These are phyloP conservation scores for Dreissena rostriformis DNA, from an alignment of 1,140 invertebrate genomes.

Conservation along the genomic window DNA sequence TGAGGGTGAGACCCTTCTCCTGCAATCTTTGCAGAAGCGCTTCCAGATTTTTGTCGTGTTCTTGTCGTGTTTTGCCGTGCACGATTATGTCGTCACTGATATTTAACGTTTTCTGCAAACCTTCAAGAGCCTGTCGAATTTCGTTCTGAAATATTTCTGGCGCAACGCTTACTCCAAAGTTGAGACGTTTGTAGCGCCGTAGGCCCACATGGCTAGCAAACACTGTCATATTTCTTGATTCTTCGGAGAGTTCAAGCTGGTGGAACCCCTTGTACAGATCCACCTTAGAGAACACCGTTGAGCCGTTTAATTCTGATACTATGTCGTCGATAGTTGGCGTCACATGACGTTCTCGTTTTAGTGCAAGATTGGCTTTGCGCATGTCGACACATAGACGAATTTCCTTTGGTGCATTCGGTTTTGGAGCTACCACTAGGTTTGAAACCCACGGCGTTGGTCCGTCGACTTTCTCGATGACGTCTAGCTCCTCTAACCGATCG, in stretches of 20 bases:
- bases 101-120: not conserved
- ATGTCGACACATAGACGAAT: conserved; percentile 64
- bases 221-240: conserved; percentile 33
- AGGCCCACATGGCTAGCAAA: conserved; percentile 13
- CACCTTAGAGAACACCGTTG: conserved; percentile 58
- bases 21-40: not conserved
- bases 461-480: conserved; percentile 64
- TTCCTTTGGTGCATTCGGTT: conserved; percentile 54
- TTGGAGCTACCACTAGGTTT: conserved; percentile 63
- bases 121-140: not conserved
- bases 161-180: conserved; percentile 30
- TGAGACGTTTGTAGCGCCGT: conserved; percentile 31
- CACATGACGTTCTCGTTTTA: conserved; percentile 45
- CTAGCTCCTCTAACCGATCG: conserved; percentile 26
- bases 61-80: not conserved
- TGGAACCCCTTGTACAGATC: conserved; percentile 62
- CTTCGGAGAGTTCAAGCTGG: conserved; percentile 60
- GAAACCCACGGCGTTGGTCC: conserved; percentile 73
- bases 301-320: conserved; percentile 57
- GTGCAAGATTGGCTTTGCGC: conserved; percentile 57
- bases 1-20: conserved; percentile 37
- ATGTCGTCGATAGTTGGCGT: conserved; percentile 66
- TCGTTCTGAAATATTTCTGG: conserved; percentile 48
- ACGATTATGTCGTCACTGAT: not conserved
- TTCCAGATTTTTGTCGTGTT: conserved; percentile 22